Base-by-base conservation (phyloP, 2,797 vertebrate species). In the Megalops cyprinoides region DNA sequence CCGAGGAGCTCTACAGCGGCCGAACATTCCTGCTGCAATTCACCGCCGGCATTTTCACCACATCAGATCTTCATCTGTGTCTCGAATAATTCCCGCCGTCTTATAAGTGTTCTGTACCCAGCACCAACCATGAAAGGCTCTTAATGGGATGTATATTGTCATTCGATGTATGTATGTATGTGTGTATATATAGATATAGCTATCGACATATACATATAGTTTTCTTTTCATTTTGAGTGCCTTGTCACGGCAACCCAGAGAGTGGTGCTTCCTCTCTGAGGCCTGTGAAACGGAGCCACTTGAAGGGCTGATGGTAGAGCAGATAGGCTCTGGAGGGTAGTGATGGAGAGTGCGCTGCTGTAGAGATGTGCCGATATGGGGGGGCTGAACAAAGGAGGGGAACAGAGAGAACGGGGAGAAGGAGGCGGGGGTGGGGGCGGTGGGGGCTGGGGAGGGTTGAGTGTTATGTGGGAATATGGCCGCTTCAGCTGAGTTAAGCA, bases 161-260 rank as follows among this genome's bases (percentile, higher is more conserved):
- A n/a, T n/a, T n/a, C n/a, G n/a, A n/a, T n/a, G n/a, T n/a, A n/a
- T n/a, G n/a, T n/a, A n/a, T n/a, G n/a, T n/a, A n/a, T n/a, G n/a
- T n/a, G n/a, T n/a, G n/a, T n/a, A n/a, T n/a, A n/a, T n/a, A n/a
- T n/a, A n/a, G n/a, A n/a, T n/a, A n/a, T n/a, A n/a, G n/a, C n/a
- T n/a, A n/a, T n/a, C n/a, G n/a, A n/a, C n/a, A n/a, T n/a, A n/a
- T 12, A n/a, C 39, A 9, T 7, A 44, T 44, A 42, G 28, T 10
- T 42, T 71, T 71, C 44, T 23, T 31, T 62, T 18, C 55, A 20
- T n/a, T 49, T 49, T 49, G 39, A 67, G 31, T 67, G 37, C 65
- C 82, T 79, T 74, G 62, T 67, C 65, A 82, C 78, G 37, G 75
- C 53, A 83, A 78, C 39, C 56, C 48, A 49, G 48, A 67, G 55